phyloP scores from a whole-genome alignment of 2,888 invertebrate genomes.

The Oscheius sp. region DNA sequence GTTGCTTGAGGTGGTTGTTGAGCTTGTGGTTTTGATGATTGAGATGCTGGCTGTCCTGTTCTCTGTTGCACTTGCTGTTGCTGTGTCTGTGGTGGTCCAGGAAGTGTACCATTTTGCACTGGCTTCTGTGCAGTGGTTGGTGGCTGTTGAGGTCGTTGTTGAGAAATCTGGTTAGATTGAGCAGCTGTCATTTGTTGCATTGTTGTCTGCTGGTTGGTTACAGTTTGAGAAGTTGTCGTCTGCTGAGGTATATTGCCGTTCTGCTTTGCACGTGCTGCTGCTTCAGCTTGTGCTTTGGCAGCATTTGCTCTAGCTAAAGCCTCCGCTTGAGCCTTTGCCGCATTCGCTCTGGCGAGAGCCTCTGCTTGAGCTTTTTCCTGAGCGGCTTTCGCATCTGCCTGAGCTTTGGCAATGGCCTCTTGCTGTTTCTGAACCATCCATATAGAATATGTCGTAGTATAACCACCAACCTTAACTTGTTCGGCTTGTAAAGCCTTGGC shows the following conservation, averaged over 20 bases:
- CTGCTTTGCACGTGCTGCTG: constrained; percentile 1
- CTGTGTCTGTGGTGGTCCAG: constrained; percentile 1
- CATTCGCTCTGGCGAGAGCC: constrained; percentile 38
- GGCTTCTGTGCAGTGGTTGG: constrained; percentile 9
- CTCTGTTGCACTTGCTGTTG: constrained; percentile 9
- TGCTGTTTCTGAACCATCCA: constrained; percentile 25
- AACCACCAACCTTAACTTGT: constrained; percentile 12
- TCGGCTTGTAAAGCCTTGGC: constrained; percentile 20
- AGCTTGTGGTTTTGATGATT: not conserved
- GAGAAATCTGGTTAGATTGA: not conserved
- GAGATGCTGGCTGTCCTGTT: not conserved
- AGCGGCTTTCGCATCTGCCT: constrained; percentile 28
- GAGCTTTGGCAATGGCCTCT: constrained; percentile 24
- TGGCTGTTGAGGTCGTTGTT: not conserved
- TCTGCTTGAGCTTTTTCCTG: constrained; percentile 37
- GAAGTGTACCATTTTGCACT: constrained; percentile 6
- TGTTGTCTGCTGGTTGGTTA: constrained; percentile 24
- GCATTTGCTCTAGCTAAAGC: constrained; percentile 25
- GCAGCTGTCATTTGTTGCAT: not conserved
- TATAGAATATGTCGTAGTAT: constrained; percentile 15
- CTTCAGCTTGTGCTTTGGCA: constrained; percentile 33
- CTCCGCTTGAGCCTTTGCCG: constrained; percentile 35
- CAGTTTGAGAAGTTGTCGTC: constrained; percentile 30
- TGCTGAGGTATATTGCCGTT: constrained; percentile 22
- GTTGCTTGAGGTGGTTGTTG: constrained; percentile 24